Conservation (phyloP, 2,797 vertebrate species). For the Rallus crepitans region DNA sequence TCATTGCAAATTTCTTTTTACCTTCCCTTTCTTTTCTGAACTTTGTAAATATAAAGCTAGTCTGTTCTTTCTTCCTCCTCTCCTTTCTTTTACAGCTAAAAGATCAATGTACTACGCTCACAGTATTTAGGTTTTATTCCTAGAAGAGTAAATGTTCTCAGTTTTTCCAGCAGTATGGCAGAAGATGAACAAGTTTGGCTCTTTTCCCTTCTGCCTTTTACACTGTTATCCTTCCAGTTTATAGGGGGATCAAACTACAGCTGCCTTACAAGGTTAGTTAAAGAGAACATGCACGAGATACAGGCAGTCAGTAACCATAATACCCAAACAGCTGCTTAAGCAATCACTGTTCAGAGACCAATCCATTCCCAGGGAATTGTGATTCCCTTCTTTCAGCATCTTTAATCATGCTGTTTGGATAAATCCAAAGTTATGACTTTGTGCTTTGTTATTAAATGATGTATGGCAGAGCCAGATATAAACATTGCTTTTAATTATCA, state of each 20-base stretch:
- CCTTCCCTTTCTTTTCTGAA: neutral
- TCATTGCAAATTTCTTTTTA: neutral
- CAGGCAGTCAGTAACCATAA: neutral
- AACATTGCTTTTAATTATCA: neutral
- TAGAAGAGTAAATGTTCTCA: neutral
- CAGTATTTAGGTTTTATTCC: neutral
- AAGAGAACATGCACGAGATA: neutral
- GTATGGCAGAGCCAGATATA: neutral
- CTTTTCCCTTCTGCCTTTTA: neutral
- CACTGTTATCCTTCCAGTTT: neutral
- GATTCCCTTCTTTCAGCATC: neutral
- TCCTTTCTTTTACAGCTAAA: neutral
- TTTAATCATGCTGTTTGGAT: neutral
- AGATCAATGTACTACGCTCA: neutral
- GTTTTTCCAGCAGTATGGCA: neutral
- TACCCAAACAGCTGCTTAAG: neutral
- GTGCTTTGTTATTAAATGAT: neutral
- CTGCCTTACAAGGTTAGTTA: neutral
- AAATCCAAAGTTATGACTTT: neutral
- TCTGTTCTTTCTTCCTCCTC: neutral
- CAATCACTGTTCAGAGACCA: neutral
- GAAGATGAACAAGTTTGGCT: neutral
- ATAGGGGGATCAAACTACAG: neutral
- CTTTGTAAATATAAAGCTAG: neutral
- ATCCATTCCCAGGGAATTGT: neutral